phyloP scores from a whole-genome alignment of 2,797 vertebrate genomes.

The Rhinella marina region DNA sequence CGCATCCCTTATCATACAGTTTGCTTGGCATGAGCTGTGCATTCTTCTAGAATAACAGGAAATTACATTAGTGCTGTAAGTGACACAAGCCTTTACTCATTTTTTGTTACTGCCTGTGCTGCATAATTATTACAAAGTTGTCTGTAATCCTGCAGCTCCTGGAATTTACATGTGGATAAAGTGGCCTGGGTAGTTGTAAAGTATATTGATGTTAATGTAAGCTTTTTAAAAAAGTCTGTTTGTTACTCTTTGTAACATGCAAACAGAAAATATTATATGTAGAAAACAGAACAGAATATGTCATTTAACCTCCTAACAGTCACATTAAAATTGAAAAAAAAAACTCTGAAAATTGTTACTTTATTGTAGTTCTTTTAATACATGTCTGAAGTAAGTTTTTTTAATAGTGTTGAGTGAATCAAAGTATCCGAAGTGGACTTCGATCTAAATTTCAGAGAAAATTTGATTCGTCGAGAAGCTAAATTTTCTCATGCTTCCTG shows the following conservation, averaged over 20 bases:
- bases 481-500: no score
- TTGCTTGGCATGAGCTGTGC: conserved; percentile 46
- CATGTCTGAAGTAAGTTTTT: no score
- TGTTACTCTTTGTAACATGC: not conserved
- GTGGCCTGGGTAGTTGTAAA: not conserved
- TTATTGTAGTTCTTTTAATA: no score
- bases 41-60: conserved; percentile 58
- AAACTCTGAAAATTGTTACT: no score
- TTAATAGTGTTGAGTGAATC: no score
- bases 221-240: not conserved
- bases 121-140: conserved; percentile 23
- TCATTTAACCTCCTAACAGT: no score
- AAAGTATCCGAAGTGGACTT: no score
- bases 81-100: conserved; percentile 8
- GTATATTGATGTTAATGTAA: not conserved
- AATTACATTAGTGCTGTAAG: conserved; percentile 47
- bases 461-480: no score
- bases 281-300: not conserved
- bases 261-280: not conserved
- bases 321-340: no score
- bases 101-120: conserved; percentile 4
- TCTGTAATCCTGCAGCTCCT: not conserved
- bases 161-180: not conserved
- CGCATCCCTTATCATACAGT: conserved; percentile 46
- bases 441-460: no score